Evolutionary conservation across 2,888 invertebrate species (phyloP), one percentile per base, ranked within the genome.

Genomic region (Nomada ruficornis): DNA sequence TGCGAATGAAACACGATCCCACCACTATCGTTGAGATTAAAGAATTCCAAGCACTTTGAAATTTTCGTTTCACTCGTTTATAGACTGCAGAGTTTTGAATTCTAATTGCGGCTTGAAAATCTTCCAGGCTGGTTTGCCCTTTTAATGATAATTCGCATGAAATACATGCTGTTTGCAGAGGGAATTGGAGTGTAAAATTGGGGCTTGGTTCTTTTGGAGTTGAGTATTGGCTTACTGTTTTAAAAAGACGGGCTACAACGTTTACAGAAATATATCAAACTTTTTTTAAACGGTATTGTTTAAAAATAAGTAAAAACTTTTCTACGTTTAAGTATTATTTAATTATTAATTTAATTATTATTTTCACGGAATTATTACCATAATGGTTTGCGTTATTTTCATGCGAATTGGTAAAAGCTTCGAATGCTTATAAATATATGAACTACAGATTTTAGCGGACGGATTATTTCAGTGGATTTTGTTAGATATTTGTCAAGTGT

Each of bases 111-210:
- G 3, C 20, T 23, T 59, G 15, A 2, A 5, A 29, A 2, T 59
- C 18, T 9, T 26, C 4, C 2, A 26, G 26, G 18, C 13, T 15
- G 7, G 13, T 18, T 59, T 15, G 15, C 2, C 2, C 26, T 9
- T 2, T 29, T 26, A 26, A 29, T 26, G 59, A 29, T 44, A 63
- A 23, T 7, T 15, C 63, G 18, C 26, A 18, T 20, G 23, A 10
- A 47, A 18, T 60, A 3, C 15, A 18, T 36, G 18, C 15, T 23
- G 47, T 20, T 50, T 23, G 15, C 15, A 52, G 18, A 36, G 36
- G 50, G 52, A 67, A 54, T n/a, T 36, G 52, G 52, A 67, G 52
- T 36, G 20, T 2, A 36, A 67, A 54, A 67, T 54, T 36, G 65
- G 54, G n/a, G 3, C 36, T 65, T 13, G n/a, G 29, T 52, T 52